These are phyloP conservation scores for Galeopterus variegatus DNA, from an alignment of 2,113 vertebrate genomes.

Conservation along the genomic window DNA sequence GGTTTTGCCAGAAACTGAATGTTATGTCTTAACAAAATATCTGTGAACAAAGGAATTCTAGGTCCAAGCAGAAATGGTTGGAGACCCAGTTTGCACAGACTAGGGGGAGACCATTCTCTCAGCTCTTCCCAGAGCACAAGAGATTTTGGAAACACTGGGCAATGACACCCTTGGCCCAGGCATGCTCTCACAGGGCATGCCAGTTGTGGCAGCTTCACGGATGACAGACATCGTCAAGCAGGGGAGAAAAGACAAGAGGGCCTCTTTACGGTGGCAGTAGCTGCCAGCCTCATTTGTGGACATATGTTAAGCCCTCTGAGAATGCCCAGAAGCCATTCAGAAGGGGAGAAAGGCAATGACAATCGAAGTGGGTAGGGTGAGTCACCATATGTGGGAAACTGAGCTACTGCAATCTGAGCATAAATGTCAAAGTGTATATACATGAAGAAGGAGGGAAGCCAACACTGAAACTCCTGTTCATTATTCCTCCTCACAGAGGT, in stretches of 20 bases:
- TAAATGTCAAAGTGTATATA: not conserved
- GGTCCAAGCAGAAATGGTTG: not conserved
- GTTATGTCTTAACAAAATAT: not conserved
- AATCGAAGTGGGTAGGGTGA: accelerated
- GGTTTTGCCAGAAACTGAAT: not conserved
- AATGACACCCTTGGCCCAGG: not conserved
- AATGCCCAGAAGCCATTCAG: not conserved
- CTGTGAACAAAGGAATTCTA: not conserved
- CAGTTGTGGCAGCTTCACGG: not conserved
- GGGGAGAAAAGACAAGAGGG: not conserved
- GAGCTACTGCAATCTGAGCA: not conserved
- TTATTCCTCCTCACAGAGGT: not conserved
- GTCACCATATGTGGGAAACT: not conserved
- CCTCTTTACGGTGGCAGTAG: not conserved
- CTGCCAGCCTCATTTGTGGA: not conserved
- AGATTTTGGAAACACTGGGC: not conserved
- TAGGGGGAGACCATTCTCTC: not conserved
- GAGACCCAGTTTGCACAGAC: not conserved
- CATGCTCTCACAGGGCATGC: not conserved
- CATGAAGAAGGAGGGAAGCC: not conserved
- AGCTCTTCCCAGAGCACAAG: not conserved
- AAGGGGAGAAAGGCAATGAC: not conserved
- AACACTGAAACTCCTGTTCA: not conserved
- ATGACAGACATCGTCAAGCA: not conserved
- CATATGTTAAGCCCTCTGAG: not conserved